Base-by-base conservation (phyloP, 1,140 invertebrate species). In the Acromyrmex heyeri region DNA sequence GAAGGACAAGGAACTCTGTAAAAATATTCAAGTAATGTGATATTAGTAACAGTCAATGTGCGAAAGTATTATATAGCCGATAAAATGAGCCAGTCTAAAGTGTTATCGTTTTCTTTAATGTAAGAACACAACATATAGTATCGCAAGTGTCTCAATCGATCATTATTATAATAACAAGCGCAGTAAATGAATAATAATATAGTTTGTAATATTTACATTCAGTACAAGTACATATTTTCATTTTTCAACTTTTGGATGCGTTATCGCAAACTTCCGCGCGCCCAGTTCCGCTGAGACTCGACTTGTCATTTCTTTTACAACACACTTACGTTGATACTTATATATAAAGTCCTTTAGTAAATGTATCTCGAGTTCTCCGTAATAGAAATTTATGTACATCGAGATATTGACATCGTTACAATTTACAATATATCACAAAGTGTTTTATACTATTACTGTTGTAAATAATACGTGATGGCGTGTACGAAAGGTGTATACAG, bases 361-460 rank as follows among this genome's bases (percentile, higher is more conserved):
- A 61, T 61, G 10, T 67, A 30, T 79, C 62, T 81, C 76, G 48
- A 18, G 18, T 85, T 73, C n/a, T 77, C 53, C 12, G 5, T 44
- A 69, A 34, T 57, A 70, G 21, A 55, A 24, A 27, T 69, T 30
- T 81, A 81, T 81, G 16, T 81, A 81, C 64, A 81, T 81, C 64
- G 64, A 81, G 30, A 65, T 53, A 55, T 48, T 50, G 16, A 55
- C 50, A 69, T 76, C 55, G 48, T 30, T 87, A 50, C 12, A 65
- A 14, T 44, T 81, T 21, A 57, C n/a, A n/a, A 44, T 30, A 10
- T 85, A 59, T 79, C 30, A 72, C 34, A 81, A 88, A 44, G 48
- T 91, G 77, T 91, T 87, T 85, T 90, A 88, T 90, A 87, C 65
- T 86, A 69, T 62, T 21, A 77, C 8, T 83, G 64, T 34, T 91